A percentile compares a stretch with the other conserved stretches of the same genome.
These are phyloP conservation scores for Lepetodrilus schrolli DNA, from an alignment of 2,888 invertebrate genomes.

Conservation along the genomic window DNA sequence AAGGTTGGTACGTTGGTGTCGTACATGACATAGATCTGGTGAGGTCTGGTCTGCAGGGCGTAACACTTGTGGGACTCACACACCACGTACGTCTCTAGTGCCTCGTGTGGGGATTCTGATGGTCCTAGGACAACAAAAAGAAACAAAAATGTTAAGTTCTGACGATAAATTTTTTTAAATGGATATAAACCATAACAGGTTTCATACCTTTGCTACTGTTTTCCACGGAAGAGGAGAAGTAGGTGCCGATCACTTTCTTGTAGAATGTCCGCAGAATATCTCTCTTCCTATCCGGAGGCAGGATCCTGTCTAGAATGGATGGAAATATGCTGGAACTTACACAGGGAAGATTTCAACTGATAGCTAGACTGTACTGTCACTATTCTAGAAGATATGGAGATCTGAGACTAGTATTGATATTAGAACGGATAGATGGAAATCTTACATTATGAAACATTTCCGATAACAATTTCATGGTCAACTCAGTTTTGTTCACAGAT, in stretches of 20 bases:
- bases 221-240: slow-evolving; percentile 57
- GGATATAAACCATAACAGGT: neutral
- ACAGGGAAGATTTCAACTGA: too few species aligned
- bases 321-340: too few species aligned
- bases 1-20: slow-evolving; percentile 66
- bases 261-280: slow-evolving; percentile 66
- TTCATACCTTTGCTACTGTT: slow-evolving; percentile 59
- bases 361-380: too few species aligned
- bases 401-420: too few species aligned
- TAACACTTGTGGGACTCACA: slow-evolving; percentile 71
- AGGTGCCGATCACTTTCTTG: slow-evolving; percentile 64
- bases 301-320: slow-evolving; percentile 46
- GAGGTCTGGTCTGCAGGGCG: slow-evolving; percentile 56
- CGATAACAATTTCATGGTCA: too few species aligned
- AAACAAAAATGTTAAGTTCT: too few species aligned
- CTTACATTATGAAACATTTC: too few species aligned
- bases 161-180: neutral
- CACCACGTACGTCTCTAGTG: slow-evolving; percentile 66
- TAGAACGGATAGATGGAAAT: too few species aligned
- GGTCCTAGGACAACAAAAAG: too few species aligned
- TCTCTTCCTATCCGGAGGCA: slow-evolving; percentile 47
- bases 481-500: too few species aligned
- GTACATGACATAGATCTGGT: slow-evolving; percentile 67
- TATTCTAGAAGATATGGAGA: too few species aligned
- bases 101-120: slow-evolving; percentile 59